Evolutionary conservation across 2,888 invertebrate genomes (phyloP), one percentile per base, ranked within the genome.

Genomic region (Brachypterus glaber): DNA sequence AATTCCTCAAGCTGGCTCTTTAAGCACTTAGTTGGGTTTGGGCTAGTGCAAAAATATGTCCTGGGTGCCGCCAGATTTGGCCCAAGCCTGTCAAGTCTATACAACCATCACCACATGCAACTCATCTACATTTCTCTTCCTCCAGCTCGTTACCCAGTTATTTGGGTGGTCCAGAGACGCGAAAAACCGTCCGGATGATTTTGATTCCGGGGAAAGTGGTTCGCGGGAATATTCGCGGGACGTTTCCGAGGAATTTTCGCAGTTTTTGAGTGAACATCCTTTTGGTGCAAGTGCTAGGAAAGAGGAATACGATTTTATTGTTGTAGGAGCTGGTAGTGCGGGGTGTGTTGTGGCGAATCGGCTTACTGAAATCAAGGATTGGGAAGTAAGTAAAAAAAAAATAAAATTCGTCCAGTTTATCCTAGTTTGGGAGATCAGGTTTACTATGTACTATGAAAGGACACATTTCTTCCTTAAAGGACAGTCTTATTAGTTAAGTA

Each of bases 271-370:
- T 9, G 7, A 21, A 5, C 5, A 21, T 21, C 5, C 5, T 21
- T 21, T 17, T 11, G 27, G 15, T 17, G 30, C 21, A 34, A 4
- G 12, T 25, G 42, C 41, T 4, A 38, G 38, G 2, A 35, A 51
- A 5, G 64, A 69, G 46, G 66, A 69, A 30, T 76, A 64, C 52
- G 77, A 76, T 48, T 81, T 76, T 44, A 73, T 76, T 37, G 62
- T 76, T 30, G 72, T 78, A 15, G 78, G 78, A 8, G 78, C 73
- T 1, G 79, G 79, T 1, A 77, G 77, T 1, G 77, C 77, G 0
- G 79, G 78, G 1, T 77, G 78, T 51, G 77, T 78, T 16, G 50
- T 79, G 15, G 78, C 78, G 1, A 78, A 74, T 58, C 66, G 78
- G 5, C 59, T 78, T 2, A 70, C 75, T 1, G 77, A 77, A 67